These are phyloP conservation scores for Sepioteuthis lessoniana DNA, from an alignment of 2,888 invertebrate species.

Conservation along the genomic window DNA sequence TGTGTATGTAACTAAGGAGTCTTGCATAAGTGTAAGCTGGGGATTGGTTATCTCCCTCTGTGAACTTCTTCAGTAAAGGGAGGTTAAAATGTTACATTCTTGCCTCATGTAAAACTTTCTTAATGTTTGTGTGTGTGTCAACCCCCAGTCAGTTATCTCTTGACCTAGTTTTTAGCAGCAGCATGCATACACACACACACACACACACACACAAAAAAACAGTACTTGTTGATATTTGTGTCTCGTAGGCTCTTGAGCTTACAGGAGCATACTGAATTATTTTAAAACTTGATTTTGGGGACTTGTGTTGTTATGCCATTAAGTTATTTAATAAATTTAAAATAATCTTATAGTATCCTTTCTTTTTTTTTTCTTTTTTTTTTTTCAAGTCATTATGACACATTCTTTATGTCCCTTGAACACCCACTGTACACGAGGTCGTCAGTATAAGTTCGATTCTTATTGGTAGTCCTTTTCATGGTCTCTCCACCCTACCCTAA, in stretches of 20 bases:
- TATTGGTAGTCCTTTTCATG: too few relatives aligned
- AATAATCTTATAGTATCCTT: too few relatives aligned
- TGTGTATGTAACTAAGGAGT: not conserved
- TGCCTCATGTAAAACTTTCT: not conserved
- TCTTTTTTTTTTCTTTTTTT: too few relatives aligned
- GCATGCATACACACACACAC: not conserved
- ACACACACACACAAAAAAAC: not conserved
- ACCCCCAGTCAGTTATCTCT: not conserved
- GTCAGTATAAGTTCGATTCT: too few relatives aligned
- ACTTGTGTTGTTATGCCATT: not conserved
- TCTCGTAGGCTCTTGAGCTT: not conserved
- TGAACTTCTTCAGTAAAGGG: not conserved
- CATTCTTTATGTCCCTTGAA: too few relatives aligned
- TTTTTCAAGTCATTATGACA: too few relatives aligned
- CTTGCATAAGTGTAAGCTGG: not conserved
- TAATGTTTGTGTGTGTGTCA: not conserved
- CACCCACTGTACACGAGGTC: too few relatives aligned
- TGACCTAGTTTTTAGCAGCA: not conserved
- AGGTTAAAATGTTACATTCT: constrained; percentile 17
- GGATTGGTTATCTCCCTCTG: not conserved
- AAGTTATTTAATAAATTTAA: not conserved
- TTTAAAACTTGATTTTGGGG: not conserved
- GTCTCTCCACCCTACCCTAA: too few relatives aligned
- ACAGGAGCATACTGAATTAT: not conserved
- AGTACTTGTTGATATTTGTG: not conserved